Evolutionary conservation across 2,113 vertebrate species (phyloP).

Genomic region (Stictonetta naevosa): DNA sequence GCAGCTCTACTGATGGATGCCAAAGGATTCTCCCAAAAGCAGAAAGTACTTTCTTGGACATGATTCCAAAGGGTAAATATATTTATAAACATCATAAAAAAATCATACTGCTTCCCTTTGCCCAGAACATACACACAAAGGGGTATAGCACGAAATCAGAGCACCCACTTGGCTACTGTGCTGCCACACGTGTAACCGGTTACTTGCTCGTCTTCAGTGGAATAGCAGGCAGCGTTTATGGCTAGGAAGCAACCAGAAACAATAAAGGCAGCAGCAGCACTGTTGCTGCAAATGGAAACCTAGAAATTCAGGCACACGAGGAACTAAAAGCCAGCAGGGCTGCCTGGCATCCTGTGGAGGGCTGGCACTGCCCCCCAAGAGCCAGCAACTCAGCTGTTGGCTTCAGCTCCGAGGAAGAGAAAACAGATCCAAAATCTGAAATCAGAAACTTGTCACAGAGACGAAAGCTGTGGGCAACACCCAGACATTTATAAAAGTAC

Average conservation of each 20-base stretch:
- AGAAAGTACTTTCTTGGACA: not conserved
- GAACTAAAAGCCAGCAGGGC: not conserved
- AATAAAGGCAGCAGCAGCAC: not conserved
- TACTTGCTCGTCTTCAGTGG: not conserved
- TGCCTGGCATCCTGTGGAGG: not conserved
- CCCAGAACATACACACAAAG: not conserved
- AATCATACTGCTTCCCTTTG: not conserved
- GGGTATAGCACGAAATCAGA: not conserved
- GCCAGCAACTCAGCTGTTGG: not conserved
- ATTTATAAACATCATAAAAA: not conserved
- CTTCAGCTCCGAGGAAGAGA: not conserved
- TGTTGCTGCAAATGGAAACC: not conserved
- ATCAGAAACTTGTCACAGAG: not conserved
- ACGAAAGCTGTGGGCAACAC: not conserved
- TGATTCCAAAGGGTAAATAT: not conserved
- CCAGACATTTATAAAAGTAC: not conserved
- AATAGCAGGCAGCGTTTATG: not conserved
- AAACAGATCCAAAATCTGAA: not conserved
- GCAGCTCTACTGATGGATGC: not conserved
- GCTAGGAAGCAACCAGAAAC: not conserved
- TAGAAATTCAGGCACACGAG: accelerated
- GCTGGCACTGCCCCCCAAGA: not conserved
- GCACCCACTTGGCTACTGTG: not conserved
- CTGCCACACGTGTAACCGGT: not conserved
- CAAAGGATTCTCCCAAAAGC: constrained; percentile 1